Conservation (phyloP, 92 coral and sea anemone species). For the Hydrozoanthus gracilis region DNA sequence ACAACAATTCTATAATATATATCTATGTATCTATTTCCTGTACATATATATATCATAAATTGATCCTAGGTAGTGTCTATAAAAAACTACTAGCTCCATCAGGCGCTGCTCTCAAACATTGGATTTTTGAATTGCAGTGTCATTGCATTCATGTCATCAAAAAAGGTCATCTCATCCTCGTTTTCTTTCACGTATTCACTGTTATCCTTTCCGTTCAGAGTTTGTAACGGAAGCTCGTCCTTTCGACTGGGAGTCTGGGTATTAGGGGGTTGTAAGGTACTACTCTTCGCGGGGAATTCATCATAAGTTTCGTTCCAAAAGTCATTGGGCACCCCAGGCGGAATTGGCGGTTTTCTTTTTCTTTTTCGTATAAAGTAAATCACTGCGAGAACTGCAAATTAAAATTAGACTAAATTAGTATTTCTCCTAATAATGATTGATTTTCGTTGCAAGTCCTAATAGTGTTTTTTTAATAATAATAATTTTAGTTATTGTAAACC, state of each 20-base stretch:
- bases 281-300: background rate
- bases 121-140: slow-evolving; percentile 22
- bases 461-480: background rate
- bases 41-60: too few species aligned
- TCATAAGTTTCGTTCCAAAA: slow-evolving; percentile 26
- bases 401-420: background rate
- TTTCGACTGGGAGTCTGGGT: background rate
- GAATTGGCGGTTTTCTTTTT: background rate
- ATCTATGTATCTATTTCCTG: too few species aligned
- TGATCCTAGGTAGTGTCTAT: too few species aligned
- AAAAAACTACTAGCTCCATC: background rate
- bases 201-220: background rate
- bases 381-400: slow-evolving; percentile 16
- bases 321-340: background rate
- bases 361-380: background rate
- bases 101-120: slow-evolving; percentile 37
- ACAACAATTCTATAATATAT: too few species aligned
- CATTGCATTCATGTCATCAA: slow-evolving; percentile 18
- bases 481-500: too few species aligned
- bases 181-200: background rate
- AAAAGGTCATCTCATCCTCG: background rate
- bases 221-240: background rate
- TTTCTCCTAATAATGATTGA: background rate
- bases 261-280: background rate
- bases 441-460: background rate